Evolutionary conservation across 2,888 invertebrate species (phyloP).

Genomic region (Amphipyra berbera): DNA sequence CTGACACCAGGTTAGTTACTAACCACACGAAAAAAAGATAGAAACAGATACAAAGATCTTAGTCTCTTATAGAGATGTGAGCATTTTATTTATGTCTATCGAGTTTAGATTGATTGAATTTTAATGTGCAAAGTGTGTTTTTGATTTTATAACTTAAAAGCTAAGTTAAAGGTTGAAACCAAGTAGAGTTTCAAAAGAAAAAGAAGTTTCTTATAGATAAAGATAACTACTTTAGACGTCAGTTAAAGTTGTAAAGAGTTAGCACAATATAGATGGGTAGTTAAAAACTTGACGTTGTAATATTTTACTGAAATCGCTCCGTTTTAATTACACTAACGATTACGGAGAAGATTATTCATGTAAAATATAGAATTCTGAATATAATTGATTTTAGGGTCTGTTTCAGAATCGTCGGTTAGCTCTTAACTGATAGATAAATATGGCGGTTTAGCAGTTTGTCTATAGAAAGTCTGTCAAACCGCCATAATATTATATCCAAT

Average conservation of each 20-base stretch:
- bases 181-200: conserved; percentile 38
- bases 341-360: conserved; percentile 1
- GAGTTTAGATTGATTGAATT: background rate
- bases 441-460: no score
- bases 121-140: conserved; percentile 1
- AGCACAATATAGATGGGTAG: conserved; percentile 39
- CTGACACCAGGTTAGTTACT: no score
- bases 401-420: no score
- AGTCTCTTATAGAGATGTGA: no score
- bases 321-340: conserved; percentile 19
- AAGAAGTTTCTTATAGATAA: conserved; percentile 48
- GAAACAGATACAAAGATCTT: no score
- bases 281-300: conserved; percentile 39
- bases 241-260: conserved; percentile 46
- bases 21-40: no score
- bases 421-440: no score
- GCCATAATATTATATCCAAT: no score
- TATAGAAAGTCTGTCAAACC: no score
- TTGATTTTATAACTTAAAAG: conserved; percentile 22
- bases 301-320: conserved; percentile 14
- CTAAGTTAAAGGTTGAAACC: conserved; percentile 33
- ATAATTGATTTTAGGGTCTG: background rate
- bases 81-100: no score
- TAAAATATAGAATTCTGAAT: conserved; percentile 4
- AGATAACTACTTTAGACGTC: conserved; percentile 45